These are phyloP conservation scores for Acronicta alni DNA, from an alignment of 2,888 invertebrate species.

Conservation along the genomic window DNA sequence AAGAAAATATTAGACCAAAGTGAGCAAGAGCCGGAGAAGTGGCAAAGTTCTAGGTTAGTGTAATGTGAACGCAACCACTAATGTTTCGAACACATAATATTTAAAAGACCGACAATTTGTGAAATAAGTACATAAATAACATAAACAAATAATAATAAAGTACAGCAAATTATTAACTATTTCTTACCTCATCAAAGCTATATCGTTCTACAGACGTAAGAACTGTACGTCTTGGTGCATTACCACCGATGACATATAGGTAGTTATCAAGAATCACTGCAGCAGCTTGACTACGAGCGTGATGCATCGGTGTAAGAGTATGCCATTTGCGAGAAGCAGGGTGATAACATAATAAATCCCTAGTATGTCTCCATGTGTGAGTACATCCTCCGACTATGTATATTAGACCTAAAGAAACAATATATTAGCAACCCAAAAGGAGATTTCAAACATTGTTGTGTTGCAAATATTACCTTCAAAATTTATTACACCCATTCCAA, in stretches of 20 bases:
- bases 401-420: constrained; percentile 90
- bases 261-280: constrained; percentile 95
- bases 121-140: too few relatives aligned
- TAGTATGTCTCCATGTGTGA: constrained; percentile 93
- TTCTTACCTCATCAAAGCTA: constrained; percentile 92
- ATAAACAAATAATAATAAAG: not conserved
- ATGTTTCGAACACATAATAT: too few relatives aligned
- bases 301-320: constrained; percentile 93
- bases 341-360: constrained; percentile 94
- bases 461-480: constrained; percentile 90
- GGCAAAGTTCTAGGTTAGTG: too few relatives aligned
- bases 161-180: not conserved
- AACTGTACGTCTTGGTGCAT: constrained; percentile 94
- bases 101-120: too few relatives aligned
- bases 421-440: not conserved
- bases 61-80: too few relatives aligned
- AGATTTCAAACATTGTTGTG: not conserved
- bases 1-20: too few relatives aligned
- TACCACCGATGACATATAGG: constrained; percentile 97
- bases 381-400: constrained; percentile 98
- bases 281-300: constrained; percentile 96
- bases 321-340: constrained; percentile 95
- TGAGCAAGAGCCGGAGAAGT: too few relatives aligned
- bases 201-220: constrained; percentile 95
- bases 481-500: constrained; percentile 97